phyloP scores from a whole-genome alignment of 2,797 vertebrate genomes.

The Xiphorhynchus erythropygius region DNA sequence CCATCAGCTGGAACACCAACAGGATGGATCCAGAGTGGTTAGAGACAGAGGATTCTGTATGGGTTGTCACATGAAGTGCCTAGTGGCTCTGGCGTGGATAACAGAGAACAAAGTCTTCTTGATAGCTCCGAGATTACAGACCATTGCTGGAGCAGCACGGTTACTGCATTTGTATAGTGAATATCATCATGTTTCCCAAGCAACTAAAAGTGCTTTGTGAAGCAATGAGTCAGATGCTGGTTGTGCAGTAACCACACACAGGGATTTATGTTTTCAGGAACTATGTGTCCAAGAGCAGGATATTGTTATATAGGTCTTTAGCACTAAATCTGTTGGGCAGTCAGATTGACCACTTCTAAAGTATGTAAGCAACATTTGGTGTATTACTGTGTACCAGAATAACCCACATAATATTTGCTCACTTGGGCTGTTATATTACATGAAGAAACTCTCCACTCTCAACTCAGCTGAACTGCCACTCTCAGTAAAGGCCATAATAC shows the following conservation, averaged over 20 bases:
- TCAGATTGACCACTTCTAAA: neutral
- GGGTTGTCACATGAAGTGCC: neutral
- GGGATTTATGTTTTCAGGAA: constrained; percentile 48
- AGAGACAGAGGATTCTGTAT: neutral
- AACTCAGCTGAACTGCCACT: neutral
- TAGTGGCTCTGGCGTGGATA: neutral
- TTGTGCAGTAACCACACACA: constrained; percentile 50
- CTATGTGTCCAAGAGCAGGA: constrained; percentile 23
- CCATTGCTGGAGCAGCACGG: neutral
- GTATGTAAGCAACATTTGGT: neutral
- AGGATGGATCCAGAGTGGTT: neutral
- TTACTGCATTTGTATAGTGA: neutral
- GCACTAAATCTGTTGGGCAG: neutral
- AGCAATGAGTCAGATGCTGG: constrained; percentile 61
- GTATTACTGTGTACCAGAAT: constrained; percentile 32
- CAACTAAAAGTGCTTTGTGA: constrained; percentile 54
- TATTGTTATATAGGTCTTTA: constrained; percentile 21
- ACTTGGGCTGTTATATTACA: neutral
- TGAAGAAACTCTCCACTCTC: neutral
- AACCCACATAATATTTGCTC: constrained; percentile 4
- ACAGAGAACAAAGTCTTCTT: neutral
- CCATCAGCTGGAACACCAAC: neutral
- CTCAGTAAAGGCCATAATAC: neutral
- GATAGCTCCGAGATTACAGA: neutral
- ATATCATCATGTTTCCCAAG: constrained; percentile 41